Conservation (phyloP, 2,113 vertebrate genomes). For the Mus musculus region GRCm39 chr14:86815001-86815500, state of each 20-base stretch:
- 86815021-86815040: background rate
- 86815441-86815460: conserved; percentile 1
- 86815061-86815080: background rate
- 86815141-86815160: background rate
- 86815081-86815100: background rate
- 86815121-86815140: conserved; percentile 3
- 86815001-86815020: conserved; percentile 14
- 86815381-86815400: background rate
- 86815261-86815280: background rate
- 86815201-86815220: background rate
- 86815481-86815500: conserved; percentile 1
- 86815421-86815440: background rate
- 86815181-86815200: background rate
- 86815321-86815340: background rate
- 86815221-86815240: conserved; percentile 1
- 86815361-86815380: background rate
- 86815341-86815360: background rate
- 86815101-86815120: background rate
- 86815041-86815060: conserved; percentile 25
- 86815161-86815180: conserved; percentile 11
- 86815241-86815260: background rate
- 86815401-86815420: conserved; percentile 23
- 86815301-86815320: background rate
- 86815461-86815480: background rate
- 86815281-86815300: background rate